Evolutionary conservation across 1,140 invertebrate genomes (phyloP).

Genomic region (Bathynomus jamesi): DNA sequence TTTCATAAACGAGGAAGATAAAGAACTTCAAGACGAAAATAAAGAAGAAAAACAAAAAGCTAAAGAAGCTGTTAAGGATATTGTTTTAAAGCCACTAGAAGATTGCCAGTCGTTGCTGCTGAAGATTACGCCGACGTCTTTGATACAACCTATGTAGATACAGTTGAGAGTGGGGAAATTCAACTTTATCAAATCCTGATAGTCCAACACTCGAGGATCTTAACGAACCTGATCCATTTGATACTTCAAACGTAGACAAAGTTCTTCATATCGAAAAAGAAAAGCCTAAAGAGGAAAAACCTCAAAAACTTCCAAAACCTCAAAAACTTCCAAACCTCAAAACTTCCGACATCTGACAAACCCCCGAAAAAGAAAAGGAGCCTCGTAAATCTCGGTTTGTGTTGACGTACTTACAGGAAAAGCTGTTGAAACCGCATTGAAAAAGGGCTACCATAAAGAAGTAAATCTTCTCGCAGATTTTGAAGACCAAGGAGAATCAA

Average conservation of each 20-base stretch:
- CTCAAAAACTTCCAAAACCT: background rate
- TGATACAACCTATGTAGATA: constrained; percentile 77
- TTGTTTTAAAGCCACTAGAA: constrained; percentile 39
- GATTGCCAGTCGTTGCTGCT: constrained; percentile 37
- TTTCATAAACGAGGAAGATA: constrained; percentile 14
- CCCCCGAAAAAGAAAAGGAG: constrained; percentile 56
- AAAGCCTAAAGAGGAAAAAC: constrained; percentile 41
- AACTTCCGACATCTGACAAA: too few species aligned
- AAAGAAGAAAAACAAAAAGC: constrained; percentile 36
- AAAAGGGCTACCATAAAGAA: constrained; percentile 47
- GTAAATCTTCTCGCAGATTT: constrained; percentile 24
- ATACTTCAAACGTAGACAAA: constrained; percentile 75
- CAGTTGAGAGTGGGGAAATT: constrained; percentile 70
- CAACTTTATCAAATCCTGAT: constrained; percentile 78
- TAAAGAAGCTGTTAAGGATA: constrained; percentile 22
- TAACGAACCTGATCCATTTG: constrained; percentile 67
- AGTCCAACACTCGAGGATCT: constrained; percentile 59
- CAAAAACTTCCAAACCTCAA: too few species aligned
- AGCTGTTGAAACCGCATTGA: constrained; percentile 53
- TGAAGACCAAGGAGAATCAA: constrained; percentile 9
- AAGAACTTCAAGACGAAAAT: constrained; percentile 16
- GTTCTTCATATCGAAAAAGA: constrained; percentile 59
- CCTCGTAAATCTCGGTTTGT: constrained; percentile 67
- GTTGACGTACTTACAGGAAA: constrained; percentile 71
- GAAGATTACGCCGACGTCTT: constrained; percentile 69